Base-by-base conservation (phyloP, 2,113 vertebrate genomes). In the Hiodon tergisus region DNA sequence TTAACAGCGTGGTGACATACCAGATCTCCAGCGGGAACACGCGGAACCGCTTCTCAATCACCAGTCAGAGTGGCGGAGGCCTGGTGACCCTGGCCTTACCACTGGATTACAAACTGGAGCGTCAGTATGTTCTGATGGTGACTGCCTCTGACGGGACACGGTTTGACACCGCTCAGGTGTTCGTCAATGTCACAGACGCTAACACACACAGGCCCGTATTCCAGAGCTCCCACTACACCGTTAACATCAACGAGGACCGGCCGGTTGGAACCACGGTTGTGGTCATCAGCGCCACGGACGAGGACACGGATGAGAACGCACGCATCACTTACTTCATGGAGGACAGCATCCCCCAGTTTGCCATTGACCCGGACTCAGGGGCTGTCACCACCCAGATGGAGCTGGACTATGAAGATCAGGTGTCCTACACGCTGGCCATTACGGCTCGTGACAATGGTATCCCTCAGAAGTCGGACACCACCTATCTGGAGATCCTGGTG, bases 311-410 rank as follows among this genome's bases (percentile, higher is more conserved):
- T 0, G 96, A 99, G 81, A 99, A 99, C 0, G 94, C 97, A 0
- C 94, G 91, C 16, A 99, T 99, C 80, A 97, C 94, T 46, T 99
- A 99, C 82, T 88, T 94, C 8, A 98, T 98, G 96, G 97, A 99
- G 52, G 97, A 99, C 83, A 98, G 94, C 87, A 93, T 98, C 78
- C 97, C 96, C 14, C 96, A 98, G 90, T 99, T 99, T 81, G 87
- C 87, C 76, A 99, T 98, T 0, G 90, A 96, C 0, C 14, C 91
- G 0, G 94, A 98, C 81, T 93, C 92, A 0, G 97, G 97, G 0
- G 95, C 95, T 0, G 94, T 99, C 79, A 96, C 95, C 59, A 98
- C 97, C 0, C 94, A 93, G 84, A 95, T 92, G 82, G 95, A 97
- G 82, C 87, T 99, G 78, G 97, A 99, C 86, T 98, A 99, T 0